Base-by-base conservation (phyloP, 2,113 vertebrate species). In the Fulmarus glacialis region DNA sequence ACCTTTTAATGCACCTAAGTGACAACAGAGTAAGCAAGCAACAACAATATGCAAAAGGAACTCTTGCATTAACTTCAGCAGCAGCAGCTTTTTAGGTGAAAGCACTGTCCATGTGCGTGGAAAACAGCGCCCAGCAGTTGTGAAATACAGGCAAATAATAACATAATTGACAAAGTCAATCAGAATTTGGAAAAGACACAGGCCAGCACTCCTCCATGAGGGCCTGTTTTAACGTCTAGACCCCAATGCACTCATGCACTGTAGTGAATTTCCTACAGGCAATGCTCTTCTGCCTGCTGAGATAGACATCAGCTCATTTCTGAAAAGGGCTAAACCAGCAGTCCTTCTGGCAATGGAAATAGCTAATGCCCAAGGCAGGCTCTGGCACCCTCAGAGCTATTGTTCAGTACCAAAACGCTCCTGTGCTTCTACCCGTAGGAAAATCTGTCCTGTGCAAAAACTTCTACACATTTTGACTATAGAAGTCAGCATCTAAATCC, bases 201-300 rank as follows among this genome's bases (percentile, higher is more conserved):
- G 8, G 34, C 24, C 47, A 67, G 45, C 0, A 1, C 17, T 67
- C 36, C 56, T 56, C 36, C 63, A 18, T 0, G 3, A 66, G 6
- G 47, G 16, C 21, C 42, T 42, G 6, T 75, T 93, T 60, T 24
- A 71, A 59, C n/a, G n/a, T 26, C 43, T 16, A 42, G 40, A 79
- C 7, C 22, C 17, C 52, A 60, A 34, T 1, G 12, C 16, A 30
- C 13, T 64, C 56, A 14, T 29, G 19, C 14, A 13, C 5, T 18
- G 26, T 2, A 56, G 40, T 8, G 48, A n/a, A 71, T 84, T 94
- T 95, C 53, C 73, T 74, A 27, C 16, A 45, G 62, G 73, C 58
- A 70, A 64, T 38, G 50, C 29, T 87, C 48, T 75, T 64, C 73
- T 66, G 73, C 66, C 43, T 73, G 55, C 56, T 64, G 81, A 72